Evolutionary conservation across 1,140 invertebrate genomes (phyloP).

Genomic region (Nomia melanderi): DNA sequence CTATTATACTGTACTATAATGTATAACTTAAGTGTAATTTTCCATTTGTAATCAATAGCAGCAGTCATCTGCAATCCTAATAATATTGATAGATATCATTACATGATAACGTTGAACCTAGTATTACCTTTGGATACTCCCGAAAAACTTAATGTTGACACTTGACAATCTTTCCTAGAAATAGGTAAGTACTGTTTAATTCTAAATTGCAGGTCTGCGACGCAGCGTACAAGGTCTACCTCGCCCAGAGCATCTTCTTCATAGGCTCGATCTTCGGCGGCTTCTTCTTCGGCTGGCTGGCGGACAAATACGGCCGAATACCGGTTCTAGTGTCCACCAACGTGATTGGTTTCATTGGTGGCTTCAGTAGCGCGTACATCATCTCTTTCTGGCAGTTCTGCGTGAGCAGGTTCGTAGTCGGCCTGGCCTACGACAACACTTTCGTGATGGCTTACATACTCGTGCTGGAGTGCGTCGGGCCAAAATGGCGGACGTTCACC

Average conservation of each 20-base stretch:
- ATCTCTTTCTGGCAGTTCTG: constrained; percentile 80
- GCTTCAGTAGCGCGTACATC: constrained; percentile 78
- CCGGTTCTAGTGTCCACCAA: constrained; percentile 82
- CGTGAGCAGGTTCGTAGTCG: constrained; percentile 81
- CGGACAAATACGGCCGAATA: constrained; percentile 82
- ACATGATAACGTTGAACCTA: no score
- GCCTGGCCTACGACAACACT: constrained; percentile 82
- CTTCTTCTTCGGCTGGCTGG: constrained; percentile 81
- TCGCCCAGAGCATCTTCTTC: constrained; percentile 80
- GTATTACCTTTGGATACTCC: no score
- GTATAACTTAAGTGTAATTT: no score
- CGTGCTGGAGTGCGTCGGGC: constrained; percentile 80
- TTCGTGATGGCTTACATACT: constrained; percentile 83
- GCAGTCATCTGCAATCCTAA: no score
- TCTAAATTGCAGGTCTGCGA: constrained; percentile 76
- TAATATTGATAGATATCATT: no score
- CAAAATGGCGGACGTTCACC: constrained; percentile 79
- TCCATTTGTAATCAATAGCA: no score
- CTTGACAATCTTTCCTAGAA: no score
- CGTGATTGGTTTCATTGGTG: constrained; percentile 79
- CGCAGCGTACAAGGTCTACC: constrained; percentile 68
- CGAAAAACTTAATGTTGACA: no score
- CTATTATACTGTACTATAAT: no score
- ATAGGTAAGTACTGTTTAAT: not conserved
- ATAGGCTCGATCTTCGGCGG: constrained; percentile 82